Base-by-base conservation (phyloP, 2,888 invertebrate species). In the Mactromeris polynyma region DNA sequence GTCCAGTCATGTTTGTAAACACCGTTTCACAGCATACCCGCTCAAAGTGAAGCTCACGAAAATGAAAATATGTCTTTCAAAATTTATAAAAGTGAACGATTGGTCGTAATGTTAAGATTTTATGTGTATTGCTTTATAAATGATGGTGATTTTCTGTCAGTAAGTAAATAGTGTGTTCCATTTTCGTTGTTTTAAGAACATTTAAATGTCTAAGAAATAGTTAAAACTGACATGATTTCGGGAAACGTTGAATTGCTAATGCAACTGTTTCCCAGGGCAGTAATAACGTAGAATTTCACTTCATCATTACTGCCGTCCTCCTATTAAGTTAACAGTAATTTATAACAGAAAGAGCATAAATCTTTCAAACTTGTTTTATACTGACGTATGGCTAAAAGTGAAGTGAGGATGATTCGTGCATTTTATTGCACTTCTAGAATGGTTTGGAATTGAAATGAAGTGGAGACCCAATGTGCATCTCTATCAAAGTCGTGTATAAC, bases 161-260 rank as follows among this genome's bases (percentile, higher is more conserved):
- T 64, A 64, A 26, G 58, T 64, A 64, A 64, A 64, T 64, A 64
- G n/a, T n/a, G n/a, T 21, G 58, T n/a, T n/a, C 21, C 58, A 64
- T 26, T 64, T 26, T 26, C n/a, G 58, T 64, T 64, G n/a, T 26
- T 64, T 26, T 26, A 64, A 64, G 58, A 64, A n/a, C 58, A 26
- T n/a, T 64, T 26, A 64, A 26, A 64, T 26, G 58, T 26, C 58
- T n/a, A n/a, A 64, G 58, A 64, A 64, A n/a, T 64, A 26, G n/a
- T n/a, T 64, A n/a, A 64, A 64, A 64, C 58, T 64, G 58, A 26
- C 58, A 64, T 64, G n/a, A 64, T 26, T 64, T 26, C 7, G n/a
- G 26, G n/a, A 26, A 26, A 26, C 26, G n/a, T 26, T 64, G 58
- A n/a, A 64, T 64, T 64, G 58, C n/a, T 64, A 64, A 64, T 64